Evolutionary conservation across 1,140 invertebrate species (phyloP), one percentile per base, ranked within the genome.

Genomic region (Coptotermes formosanus): DNA sequence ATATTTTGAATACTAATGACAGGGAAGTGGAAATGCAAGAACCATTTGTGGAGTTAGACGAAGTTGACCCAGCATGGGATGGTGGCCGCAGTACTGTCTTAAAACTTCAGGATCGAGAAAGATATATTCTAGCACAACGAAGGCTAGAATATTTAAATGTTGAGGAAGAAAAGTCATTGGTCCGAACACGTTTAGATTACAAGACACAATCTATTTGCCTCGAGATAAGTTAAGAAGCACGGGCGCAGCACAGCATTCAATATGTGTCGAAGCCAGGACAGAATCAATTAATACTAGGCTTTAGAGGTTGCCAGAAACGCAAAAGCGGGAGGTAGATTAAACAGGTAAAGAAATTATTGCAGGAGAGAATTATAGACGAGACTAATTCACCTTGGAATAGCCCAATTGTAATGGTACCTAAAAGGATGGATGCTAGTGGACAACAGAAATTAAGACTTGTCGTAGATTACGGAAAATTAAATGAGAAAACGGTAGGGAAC

Each of bases 391-490:
- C 88, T 19, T 89, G 88, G 85, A 88, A 30, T 21, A 82, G 25
- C 86, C 89, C 89, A 30, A 45, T 89, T 30, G 45, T 89, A 81
- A 21, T 89, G 44, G 85, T 89, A 11, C 88, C 52, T 85, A 81
- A 89, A 88, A 84, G 89, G 88, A 16, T n/a, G 64, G 45, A 55
- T 21, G 69, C 84, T 52, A 44, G 87, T 83, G 86, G 83, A 44
- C 81, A 87, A 3, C 85, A 87, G 81, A 88, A 87, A 87, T 88
- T 9, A 16, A 9, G 52, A 55, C 2, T 55, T 14, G 52, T 55
- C 2, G 86, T 88, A 19, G 89, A 89, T 88, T 89, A 87, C 86
- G 48, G 88, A 69, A 48, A 84, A 81, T 85, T 90, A 83, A 90
- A 90, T 87, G 86, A 88, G 82, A 84, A 85, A 64, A 88, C 89